phyloP scores from a whole-genome alignment of 1,140 invertebrate species.

The Eulimnadia texana region DNA sequence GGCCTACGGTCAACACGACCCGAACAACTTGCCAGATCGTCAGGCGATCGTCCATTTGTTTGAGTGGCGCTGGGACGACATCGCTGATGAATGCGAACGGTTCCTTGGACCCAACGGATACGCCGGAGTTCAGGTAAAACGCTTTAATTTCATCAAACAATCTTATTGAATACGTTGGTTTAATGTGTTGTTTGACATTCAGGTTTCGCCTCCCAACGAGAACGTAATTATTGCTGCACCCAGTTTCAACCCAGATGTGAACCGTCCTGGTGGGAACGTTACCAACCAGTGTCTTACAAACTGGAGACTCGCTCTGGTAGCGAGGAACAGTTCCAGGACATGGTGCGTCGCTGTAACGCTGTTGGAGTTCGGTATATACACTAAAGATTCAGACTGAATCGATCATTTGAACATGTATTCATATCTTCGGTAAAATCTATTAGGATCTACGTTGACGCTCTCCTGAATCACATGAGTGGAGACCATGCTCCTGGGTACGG shows the following conservation, averaged over 20 bases:
- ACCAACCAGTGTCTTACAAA: constrained; percentile 42
- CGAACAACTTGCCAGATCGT: constrained; percentile 16
- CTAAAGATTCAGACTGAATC: constrained; percentile 22
- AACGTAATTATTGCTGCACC: constrained; percentile 4
- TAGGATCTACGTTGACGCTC: constrained; percentile 24
- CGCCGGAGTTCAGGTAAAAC: background rate
- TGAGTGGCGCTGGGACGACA: constrained; percentile 73
- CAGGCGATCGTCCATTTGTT: constrained; percentile 55
- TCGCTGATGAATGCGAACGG: constrained; percentile 64
- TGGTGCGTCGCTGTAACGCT: constrained; percentile 40
- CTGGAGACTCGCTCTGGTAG: constrained; percentile 35
- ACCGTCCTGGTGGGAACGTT: constrained; percentile 36
- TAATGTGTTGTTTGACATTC: background rate
- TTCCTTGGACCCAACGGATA: constrained; percentile 61
- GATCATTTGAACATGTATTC: constrained; percentile 20
- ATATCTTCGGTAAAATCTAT: background rate
- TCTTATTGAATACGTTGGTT: background rate
- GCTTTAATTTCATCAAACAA: background rate
- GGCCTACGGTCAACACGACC: constrained; percentile 18
- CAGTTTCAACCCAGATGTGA: background rate
- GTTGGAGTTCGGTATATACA: constrained; percentile 34
- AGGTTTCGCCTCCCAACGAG: constrained; percentile 13
- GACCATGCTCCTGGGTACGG: constrained; percentile 26
- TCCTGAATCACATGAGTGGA: constrained; percentile 40
- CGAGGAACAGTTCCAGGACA: constrained; percentile 34